Percentiles rank a stretch among this genome's conserved stretches.
These are phyloP conservation scores for Parascotia fuliginaria DNA, from an alignment of 2,888 invertebrate species.

Conservation along the genomic window DNA sequence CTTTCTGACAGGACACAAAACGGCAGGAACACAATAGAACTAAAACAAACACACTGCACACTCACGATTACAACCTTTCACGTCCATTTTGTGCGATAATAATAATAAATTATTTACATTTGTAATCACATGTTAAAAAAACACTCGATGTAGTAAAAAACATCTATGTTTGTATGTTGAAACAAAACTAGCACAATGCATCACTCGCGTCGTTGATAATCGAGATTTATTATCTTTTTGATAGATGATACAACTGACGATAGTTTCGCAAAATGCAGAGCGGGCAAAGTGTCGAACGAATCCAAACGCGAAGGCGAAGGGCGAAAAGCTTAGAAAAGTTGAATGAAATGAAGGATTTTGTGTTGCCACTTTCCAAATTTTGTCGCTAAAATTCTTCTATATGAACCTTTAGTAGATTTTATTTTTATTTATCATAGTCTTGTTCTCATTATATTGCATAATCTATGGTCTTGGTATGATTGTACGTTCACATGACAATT, in stretches of 20 bases:
- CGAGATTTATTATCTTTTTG: conserved; percentile 28
- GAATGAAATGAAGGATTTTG: conserved; percentile 34
- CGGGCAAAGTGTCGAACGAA: conserved; percentile 43
- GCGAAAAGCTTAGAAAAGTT: conserved; percentile 50
- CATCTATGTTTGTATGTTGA: conserved; percentile 45
- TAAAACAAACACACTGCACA: conserved; percentile 64
- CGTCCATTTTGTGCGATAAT: conserved; percentile 73
- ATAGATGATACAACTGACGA: conserved; percentile 21
- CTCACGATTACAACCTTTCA: conserved; percentile 67
- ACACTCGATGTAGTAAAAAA: conserved; percentile 34
- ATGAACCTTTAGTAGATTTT: conserved; percentile 96
- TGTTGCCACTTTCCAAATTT: conserved; percentile 15
- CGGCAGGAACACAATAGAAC: conserved; percentile 41
- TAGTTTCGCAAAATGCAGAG: conserved; percentile 27
- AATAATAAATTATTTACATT: conserved; percentile 74
- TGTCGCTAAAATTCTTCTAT: conserved; percentile 90
- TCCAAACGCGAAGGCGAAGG: conserved; percentile 46
- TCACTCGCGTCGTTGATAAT: conserved; percentile 55
- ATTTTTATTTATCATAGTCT: too few species aligned
- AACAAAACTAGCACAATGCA: conserved; percentile 48
- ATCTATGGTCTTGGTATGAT: too few species aligned
- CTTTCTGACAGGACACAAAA: conserved; percentile 33
- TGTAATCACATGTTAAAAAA: conserved; percentile 72
- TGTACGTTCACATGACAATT: too few species aligned
- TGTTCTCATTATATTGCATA: too few species aligned